Evolutionary conservation across 2,888 invertebrate genomes (phyloP), one percentile per base, ranked within the genome.

Genomic region (Athalia cordata): DNA sequence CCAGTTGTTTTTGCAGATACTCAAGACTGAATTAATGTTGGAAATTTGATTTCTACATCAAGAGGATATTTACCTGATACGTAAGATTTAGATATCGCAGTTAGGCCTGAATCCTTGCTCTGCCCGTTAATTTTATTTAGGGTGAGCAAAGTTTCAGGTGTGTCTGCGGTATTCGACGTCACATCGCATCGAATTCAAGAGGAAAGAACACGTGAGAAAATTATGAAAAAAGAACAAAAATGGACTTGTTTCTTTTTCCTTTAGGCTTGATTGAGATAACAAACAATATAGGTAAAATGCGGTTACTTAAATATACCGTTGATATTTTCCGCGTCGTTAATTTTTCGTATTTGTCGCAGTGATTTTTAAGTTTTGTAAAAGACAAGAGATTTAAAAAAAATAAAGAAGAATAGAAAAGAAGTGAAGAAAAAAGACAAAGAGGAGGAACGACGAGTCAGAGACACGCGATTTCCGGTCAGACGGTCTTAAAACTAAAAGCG

Each of bases 71-170:
- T 29, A 2, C 29, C 29, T 29, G 29, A 43, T 11, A 43, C 9
- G 43, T 43, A 64, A 64, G 15, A 75, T 75, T 50, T 64, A 15
- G 75, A 87, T 92, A 92, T 91, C 91, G 92, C 93, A 93, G 91
- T 91, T 93, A 93, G 93, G 95, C 95, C 95, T 95, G 95, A 95
- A 94, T 94, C 93, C 92, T 95, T 95, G 95, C 95, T 95, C 94
- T 92, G 92, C 95, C 95, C 95, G 93, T 93, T 90, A 83, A 85
- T 91, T 91, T 83, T 91, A 85, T 85, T 91, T 90, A 91, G 95
- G 95, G 95, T 95, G 95, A 95, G 95, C 95, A 95, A 95, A 95
- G 95, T 95, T 95, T 95, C 95, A 95, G 95, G 95, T 95, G 95
- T 95, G 95, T 95, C 93, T 81, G 88, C 85, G 84, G 81, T 84